phyloP scores from a whole-genome alignment of 2,888 invertebrate species.

The Eugnorisma glareosa region DNA sequence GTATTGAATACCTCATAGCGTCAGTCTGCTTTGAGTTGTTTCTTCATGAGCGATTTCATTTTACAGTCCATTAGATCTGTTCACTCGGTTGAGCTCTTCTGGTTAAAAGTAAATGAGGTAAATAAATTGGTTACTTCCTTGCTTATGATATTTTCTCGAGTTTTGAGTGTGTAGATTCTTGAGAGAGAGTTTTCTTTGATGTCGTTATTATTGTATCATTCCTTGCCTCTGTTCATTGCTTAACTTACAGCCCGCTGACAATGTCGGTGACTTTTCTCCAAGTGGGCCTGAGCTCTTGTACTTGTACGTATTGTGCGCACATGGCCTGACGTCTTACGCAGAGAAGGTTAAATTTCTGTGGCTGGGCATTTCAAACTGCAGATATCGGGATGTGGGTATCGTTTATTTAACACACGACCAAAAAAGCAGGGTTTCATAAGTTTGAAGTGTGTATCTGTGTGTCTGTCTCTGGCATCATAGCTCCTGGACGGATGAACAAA shows the following conservation, averaged over 20 bases:
- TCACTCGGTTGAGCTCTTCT: conserved; percentile 44
- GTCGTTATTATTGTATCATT: background rate
- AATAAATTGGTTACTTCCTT: conserved; percentile 34
- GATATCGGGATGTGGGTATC: background rate
- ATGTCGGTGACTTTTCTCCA: background rate
- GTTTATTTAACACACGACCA: background rate
- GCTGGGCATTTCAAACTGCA: background rate
- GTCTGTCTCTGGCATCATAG: background rate
- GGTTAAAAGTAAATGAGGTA: conserved; percentile 43
- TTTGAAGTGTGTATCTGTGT: background rate
- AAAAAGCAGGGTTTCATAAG: background rate
- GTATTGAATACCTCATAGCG: conserved; percentile 71
- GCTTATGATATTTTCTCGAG: conserved; percentile 25
- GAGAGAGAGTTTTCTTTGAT: background rate
- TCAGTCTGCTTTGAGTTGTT: conserved; percentile 72
- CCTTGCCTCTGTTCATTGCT: background rate
- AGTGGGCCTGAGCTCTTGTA: background rate
- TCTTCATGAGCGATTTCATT: conserved; percentile 77
- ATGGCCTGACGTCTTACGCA: background rate
- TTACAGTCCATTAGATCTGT: conserved; percentile 74
- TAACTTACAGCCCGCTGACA: background rate
- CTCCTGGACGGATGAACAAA: background rate
- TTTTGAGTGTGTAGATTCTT: conserved; percentile 6
- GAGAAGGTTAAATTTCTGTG: background rate
- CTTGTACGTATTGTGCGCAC: background rate